Evolutionary conservation across 92 coral and sea anemone species (phyloP).

Genomic region (Anthopleura xanthogrammica): DNA sequence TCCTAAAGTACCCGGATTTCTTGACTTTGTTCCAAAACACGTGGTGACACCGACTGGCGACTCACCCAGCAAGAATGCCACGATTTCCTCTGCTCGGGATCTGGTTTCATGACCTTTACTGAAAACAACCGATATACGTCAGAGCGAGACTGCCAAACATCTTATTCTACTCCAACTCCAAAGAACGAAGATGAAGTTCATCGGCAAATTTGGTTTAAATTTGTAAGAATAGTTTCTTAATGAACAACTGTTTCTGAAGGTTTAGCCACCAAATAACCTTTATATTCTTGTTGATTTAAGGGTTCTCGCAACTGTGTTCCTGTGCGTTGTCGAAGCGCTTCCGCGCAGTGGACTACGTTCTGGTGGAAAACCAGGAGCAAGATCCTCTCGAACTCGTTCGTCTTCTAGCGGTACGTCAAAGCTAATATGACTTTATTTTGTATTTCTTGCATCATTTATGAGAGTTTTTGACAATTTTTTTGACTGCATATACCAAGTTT

Average conservation of each 20-base stretch:
- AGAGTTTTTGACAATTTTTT: background rate
- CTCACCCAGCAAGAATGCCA: slow-evolving; percentile 32
- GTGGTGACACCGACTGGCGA: slow-evolving; percentile 12
- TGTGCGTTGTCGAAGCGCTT: slow-evolving; percentile 9
- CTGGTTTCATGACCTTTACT: slow-evolving; percentile 39
- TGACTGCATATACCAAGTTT: background rate
- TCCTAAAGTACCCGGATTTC: background rate
- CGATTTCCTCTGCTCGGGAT: slow-evolving; percentile 28
- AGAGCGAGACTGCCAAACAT: slow-evolving; percentile 8
- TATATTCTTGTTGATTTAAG: background rate
- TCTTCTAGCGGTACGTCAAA: slow-evolving; percentile 13
- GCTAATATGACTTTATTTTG: background rate
- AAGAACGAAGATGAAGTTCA: slow-evolving; percentile 1
- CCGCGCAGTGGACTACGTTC: slow-evolving; percentile 13
- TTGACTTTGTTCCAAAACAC: slow-evolving; percentile 29
- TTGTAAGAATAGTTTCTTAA: background rate
- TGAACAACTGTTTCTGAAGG: background rate
- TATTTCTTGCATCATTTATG: background rate
- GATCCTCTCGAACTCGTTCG: background rate
- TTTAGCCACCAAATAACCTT: background rate
- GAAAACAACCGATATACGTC: slow-evolving; percentile 19
- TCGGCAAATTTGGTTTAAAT: background rate
- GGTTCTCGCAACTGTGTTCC: background rate
- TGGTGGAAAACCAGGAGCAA: background rate
- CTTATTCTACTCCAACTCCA: background rate